Evolutionary conservation across 2,113 vertebrate genomes (phyloP), one percentile per base, ranked within the genome.

Genomic region (Pangasianodon hypophthalmus): DNA sequence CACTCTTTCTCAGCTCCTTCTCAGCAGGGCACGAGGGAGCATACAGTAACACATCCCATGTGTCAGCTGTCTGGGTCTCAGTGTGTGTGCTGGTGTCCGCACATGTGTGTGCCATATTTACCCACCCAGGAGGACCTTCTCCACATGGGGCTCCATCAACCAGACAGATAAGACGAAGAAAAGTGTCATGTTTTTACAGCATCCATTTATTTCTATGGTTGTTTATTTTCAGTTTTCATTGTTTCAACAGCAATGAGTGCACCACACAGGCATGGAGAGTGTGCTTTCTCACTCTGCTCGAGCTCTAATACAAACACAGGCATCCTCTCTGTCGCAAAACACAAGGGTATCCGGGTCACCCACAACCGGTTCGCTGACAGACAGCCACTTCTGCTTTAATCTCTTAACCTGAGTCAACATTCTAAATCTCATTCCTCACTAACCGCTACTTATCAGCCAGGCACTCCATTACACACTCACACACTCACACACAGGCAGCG

Each of bases 21-120:
- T 75, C 94, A 93, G 92, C 80, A 75, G 84, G 89, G 93, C 94
- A 92, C 90, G 92, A 93, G 94, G 95, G 95, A 96, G 96, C 94
- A 94, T 94, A 89, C 88, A 75, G 90, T 62, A 95, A 91, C 94
- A 95, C 95, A 95, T 95, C 96, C 96, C 96, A 92, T 94, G 95
- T 93, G 94, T 96, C 96, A 96, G 96, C 94, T 48, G 92, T 91
- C 90, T 91, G 91, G 84, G 91, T 86, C 92, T 86, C 87, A 89
- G 79, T 80, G 81, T 89, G 82, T 90, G 64, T 50, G 54, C 90
- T 90, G 88, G 85, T 77, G 71, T 85, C 60, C 79, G 32, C 93
- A 95, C 95, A 95, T 94, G 94, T 95, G 95, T 94, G 90, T 87
- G 77, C 93, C 94, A 94, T 94, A 94, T 95, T 91, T 85, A 91